Conservation (phyloP, 2,113 vertebrate genomes). For the Bubo blakistoni region DNA sequence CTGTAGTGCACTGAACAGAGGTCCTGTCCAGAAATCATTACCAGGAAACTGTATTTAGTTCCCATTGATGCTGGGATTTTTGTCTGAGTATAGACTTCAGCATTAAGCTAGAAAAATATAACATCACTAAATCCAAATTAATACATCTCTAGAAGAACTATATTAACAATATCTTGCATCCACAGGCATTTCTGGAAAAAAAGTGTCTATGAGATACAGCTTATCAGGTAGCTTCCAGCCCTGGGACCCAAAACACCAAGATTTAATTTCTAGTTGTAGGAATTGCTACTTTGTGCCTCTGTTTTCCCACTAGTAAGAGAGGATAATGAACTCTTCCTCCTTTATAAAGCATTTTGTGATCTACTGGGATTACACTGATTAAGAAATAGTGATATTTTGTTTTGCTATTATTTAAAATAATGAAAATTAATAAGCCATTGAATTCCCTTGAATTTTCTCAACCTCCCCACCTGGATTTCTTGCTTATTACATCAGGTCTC, state of each 20-base stretch:
- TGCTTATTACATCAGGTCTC: background rate
- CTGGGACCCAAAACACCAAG: background rate
- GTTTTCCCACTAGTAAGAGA: conserved; percentile 15
- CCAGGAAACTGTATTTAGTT: background rate
- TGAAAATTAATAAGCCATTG: background rate
- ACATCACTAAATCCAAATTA: background rate
- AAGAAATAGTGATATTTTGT: conserved; percentile 12
- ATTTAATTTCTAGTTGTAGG: background rate
- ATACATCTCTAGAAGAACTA: background rate
- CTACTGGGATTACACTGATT: conserved; percentile 13
- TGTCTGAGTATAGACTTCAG: background rate
- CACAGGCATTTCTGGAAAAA: background rate
- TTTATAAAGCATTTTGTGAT: conserved; percentile 17
- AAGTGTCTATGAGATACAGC: background rate
- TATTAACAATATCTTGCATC: background rate
- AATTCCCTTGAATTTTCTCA: conserved; percentile 15
- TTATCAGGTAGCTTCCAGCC: background rate
- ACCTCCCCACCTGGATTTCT: background rate
- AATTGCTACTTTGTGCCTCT: conserved; percentile 17
- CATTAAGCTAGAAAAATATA: background rate
- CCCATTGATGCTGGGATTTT: background rate
- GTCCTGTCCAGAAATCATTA: background rate
- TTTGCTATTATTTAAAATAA: conserved; percentile 18
- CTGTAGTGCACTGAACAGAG: background rate
- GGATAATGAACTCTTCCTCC: conserved; percentile 22